Evolutionary conservation across 2,113 vertebrate genomes (phyloP).

Genomic region (Edolisoma coerulescens): DNA sequence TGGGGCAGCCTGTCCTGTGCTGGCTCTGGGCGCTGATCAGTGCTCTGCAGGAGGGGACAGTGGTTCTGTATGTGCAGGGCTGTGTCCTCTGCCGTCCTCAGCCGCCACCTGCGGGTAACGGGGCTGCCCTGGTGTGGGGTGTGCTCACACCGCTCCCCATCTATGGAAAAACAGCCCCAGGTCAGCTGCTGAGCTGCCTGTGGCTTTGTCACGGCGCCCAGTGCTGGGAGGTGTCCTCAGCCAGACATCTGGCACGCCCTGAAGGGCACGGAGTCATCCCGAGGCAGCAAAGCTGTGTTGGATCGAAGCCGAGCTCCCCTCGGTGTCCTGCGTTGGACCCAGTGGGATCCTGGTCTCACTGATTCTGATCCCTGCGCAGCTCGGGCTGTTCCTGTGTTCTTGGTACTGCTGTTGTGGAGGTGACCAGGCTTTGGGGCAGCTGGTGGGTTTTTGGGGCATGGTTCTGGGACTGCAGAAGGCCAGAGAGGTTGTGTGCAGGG

Average conservation of each 20-base stretch:
- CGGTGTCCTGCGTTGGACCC: fast-evolving
- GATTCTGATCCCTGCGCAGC: background rate
- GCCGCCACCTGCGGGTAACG: fast-evolving
- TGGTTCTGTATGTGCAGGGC: background rate
- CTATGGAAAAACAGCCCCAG: background rate
- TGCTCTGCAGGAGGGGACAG: background rate
- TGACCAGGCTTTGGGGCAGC: background rate
- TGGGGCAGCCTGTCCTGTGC: background rate
- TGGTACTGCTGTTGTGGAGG: background rate
- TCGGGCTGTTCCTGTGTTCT: background rate
- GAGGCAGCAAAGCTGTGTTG: background rate
- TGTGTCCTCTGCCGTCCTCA: background rate
- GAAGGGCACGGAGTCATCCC: background rate
- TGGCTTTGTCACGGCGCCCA: background rate
- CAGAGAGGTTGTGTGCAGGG: background rate
- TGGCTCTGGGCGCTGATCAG: background rate
- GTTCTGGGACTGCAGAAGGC: background rate
- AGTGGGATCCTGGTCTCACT: fast-evolving
- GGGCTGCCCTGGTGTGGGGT: background rate
- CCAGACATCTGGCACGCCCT: background rate
- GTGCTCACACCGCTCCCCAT: fast-evolving
- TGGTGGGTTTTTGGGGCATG: fast-evolving
- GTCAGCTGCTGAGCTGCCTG: background rate
- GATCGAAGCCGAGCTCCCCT: background rate
- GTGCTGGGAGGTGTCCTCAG: background rate